Evolutionary conservation across 2,888 invertebrate species (phyloP), one percentile per base, ranked within the genome.

Genomic region (Conops quadrifasciatus): DNA sequence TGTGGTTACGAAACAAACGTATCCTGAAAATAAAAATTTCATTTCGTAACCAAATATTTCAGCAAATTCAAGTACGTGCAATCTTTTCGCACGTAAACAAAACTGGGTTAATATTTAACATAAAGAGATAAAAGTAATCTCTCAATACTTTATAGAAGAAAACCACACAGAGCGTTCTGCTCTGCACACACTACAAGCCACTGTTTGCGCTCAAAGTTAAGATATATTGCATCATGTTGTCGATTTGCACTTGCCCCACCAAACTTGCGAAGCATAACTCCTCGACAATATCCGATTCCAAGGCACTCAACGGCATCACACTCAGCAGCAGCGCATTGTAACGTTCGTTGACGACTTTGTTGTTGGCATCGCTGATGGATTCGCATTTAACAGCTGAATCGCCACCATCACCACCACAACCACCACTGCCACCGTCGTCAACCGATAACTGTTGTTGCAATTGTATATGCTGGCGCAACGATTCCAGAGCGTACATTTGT

Each of bases 141-240:
- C 43, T 45, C 21, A 63, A 63, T 63, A 63, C 62, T 63, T 36
- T 63, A 21, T 63, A 45, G 43, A 43, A 45, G 15, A 58, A 58
- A 28, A 26, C 36, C 36, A 7, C 36, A 7, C 36, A 7, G 5
- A 24, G 19, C 13, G 21, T 9, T 36, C 24, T 30, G 30, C 28
- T n/a, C n/a, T n/a, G n/a, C 47, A n/a, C 28, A 60, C 47, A 21
- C n/a, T 59, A 67, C 28, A 60, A 47, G 45, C 67, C 60, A 5
- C 51, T 62, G 19, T 62, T 82, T 71, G 78, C 83, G 77, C 85
- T 84, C 74, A 86, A 78, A 77, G 83, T 92, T 77, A 98, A 89
- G 82, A 98, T 93, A 80, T 93, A 96, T 36, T 97, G 97, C 85
- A 98, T 94, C 78, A 98, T 94, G 82, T 94, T 95, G 82, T 98